These are phyloP conservation scores for Hesperophylax magnus DNA, from an alignment of 1,140 invertebrate genomes.

Conservation along the genomic window DNA sequence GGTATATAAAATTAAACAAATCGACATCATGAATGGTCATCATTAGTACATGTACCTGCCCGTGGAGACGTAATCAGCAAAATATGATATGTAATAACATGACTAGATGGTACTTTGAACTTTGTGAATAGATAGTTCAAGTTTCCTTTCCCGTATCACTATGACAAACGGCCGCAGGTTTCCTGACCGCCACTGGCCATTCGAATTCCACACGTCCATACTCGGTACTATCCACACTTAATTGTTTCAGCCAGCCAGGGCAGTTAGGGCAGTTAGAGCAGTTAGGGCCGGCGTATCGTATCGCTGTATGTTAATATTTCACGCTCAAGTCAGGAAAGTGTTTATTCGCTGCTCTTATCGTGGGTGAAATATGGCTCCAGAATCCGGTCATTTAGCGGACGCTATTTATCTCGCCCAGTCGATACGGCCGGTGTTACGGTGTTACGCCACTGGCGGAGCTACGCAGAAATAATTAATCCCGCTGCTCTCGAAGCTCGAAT, in stretches of 20 bases:
- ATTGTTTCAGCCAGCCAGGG: conserved; percentile 16
- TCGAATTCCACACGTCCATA: not conserved
- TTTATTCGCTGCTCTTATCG: conserved; percentile 54
- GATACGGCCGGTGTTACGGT: conserved; percentile 11
- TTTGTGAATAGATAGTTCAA: not conserved
- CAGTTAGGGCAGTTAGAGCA: too few relatives aligned
- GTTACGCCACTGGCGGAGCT: not conserved
- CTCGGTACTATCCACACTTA: not conserved
- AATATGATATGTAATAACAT: too few relatives aligned
- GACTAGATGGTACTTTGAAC: too few relatives aligned
- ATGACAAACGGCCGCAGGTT: not conserved
- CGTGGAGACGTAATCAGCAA: too few relatives aligned
- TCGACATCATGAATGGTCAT: too few relatives aligned
- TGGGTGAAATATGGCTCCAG: conserved; percentile 53
- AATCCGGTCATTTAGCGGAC: conserved; percentile 56
- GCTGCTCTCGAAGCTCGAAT: too few relatives aligned
- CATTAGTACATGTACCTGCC: too few relatives aligned
- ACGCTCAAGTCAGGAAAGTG: conserved; percentile 44
- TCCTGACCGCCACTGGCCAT: not conserved
- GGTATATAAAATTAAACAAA: too few relatives aligned
- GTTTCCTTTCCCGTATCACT: not conserved
- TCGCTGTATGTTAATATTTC: conserved; percentile 50
- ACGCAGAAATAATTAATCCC: not conserved
- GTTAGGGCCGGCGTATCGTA: not conserved
- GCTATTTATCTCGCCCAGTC: conserved; percentile 48